Base-by-base conservation (phyloP, 2,888 invertebrate species). In the Apotomis turbidana region DNA sequence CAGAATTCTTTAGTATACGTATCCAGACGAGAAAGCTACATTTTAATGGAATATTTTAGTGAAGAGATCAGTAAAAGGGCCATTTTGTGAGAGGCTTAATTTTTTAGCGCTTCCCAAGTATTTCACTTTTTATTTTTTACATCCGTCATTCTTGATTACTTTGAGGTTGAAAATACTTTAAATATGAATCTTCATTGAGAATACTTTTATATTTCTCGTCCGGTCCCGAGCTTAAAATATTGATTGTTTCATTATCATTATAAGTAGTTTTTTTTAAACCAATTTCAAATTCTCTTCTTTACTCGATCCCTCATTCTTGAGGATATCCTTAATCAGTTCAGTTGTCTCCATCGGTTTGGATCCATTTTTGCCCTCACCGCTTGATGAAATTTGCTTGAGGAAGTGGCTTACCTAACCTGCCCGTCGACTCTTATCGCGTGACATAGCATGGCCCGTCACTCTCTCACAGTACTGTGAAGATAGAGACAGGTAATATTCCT, bases 31-130 rank as follows among this genome's bases (percentile, higher is more conserved):
- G 61, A 55, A 60, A 60, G 66, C 49, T 70, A 64, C 41, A 54
- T 44, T 67, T 71, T 67, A 71, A 67, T 71, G 67, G 55, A 71
- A 71, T 61, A 71, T 67, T 67, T 61, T 55, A 71, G 55, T 41
- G 55, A 27, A 27, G 71, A 49, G 51, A 66, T 70, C 58, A 70
- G 64, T 54, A 38, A 41, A 67, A 71, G 38, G 55, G 61, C 67
- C 49, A 44, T 67, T 71, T 55, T 51, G 60, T 57, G 57, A 55
- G 41, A 60, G 71, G 60, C 66, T 71, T 64, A 59, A 60, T 51
- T 58, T 44, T 70, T 51, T 36, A 54, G 46, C 46, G 44, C 41
- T 64, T 52, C 51, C 44, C 46, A 52, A 52, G 44, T 46, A 63
- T 64, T 64, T 59, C 12, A 64, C 27, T 46, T 59, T 54, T 64